These are phyloP conservation scores for Drosophila fuyamai DNA, from an alignment of 1,140 invertebrate species.

Conservation along the genomic window DNA sequence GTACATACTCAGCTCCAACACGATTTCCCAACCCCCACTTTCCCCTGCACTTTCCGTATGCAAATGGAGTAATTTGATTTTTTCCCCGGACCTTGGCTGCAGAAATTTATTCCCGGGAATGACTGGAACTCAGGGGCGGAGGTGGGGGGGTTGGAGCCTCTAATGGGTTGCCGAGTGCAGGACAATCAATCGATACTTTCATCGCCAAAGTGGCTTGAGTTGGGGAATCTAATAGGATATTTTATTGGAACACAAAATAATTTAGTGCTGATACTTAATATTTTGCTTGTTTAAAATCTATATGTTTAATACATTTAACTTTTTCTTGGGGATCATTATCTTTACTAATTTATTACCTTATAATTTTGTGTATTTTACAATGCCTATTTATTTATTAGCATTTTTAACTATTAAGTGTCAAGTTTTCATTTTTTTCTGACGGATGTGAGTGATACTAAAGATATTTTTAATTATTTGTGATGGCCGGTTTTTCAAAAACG, in stretches of 20 bases:
- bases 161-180: conserved; percentile 40
- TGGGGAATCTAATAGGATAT: background rate
- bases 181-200: conserved; percentile 34
- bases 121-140: background rate
- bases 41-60: conserved; percentile 26
- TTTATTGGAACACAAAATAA: background rate
- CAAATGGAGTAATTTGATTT: conserved; percentile 57
- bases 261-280: too few relatives aligned
- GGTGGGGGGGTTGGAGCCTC: background rate
- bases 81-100: conserved; percentile 38
- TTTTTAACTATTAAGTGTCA: too few relatives aligned
- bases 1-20: conserved; percentile 29
- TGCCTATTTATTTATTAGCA: too few relatives aligned
- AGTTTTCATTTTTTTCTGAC: too few relatives aligned
- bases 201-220: background rate
- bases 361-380: too few relatives aligned
- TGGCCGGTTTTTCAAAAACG: too few relatives aligned
- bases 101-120: conserved; percentile 16
- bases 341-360: too few relatives aligned
- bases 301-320: too few relatives aligned
- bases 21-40: conserved; percentile 4
- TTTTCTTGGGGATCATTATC: too few relatives aligned
- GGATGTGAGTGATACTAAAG: too few relatives aligned
- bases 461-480: too few relatives aligned
- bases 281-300: too few relatives aligned